Percentiles rank a stretch among this genome's conserved stretches.
phyloP scores from a whole-genome alignment of 1,140 invertebrate species.

The Acromyrmex echinatior region DNA sequence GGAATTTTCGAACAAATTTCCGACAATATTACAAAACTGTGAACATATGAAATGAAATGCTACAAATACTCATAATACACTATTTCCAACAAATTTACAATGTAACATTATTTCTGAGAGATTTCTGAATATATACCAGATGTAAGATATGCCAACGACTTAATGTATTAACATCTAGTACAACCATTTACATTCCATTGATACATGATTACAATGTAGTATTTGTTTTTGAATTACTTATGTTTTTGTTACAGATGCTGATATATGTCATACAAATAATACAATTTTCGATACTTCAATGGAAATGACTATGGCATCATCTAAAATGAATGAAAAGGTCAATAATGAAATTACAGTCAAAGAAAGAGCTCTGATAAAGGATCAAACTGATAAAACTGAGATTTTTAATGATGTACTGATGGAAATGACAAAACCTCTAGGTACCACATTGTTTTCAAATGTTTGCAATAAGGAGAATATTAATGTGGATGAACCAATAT shows the following conservation, averaged over 20 bases:
- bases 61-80: neutral
- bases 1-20: neutral
- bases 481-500: neutral
- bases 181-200: neutral
- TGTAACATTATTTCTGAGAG: neutral
- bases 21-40: neutral
- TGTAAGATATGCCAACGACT: neutral
- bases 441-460: neutral
- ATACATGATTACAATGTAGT: no score
- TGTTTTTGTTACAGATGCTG: neutral
- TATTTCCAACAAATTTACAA: slow-evolving; percentile 15
- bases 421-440: slow-evolving; percentile 50
- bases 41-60: neutral
- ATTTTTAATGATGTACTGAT: slow-evolving; percentile 53
- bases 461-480: neutral
- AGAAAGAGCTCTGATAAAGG: neutral
- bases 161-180: slow-evolving; percentile 31
- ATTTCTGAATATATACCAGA: neutral
- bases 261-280: neutral
- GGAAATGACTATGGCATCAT: slow-evolving; percentile 32
- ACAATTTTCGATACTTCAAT: slow-evolving; percentile 33
- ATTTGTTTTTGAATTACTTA: no score
- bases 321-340: neutral
- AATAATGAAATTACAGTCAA: neutral
- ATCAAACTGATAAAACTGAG: slow-evolving; percentile 43